Conservation (phyloP, 2,888 invertebrate genomes). For the Cryptocheilus praepositus region DNA sequence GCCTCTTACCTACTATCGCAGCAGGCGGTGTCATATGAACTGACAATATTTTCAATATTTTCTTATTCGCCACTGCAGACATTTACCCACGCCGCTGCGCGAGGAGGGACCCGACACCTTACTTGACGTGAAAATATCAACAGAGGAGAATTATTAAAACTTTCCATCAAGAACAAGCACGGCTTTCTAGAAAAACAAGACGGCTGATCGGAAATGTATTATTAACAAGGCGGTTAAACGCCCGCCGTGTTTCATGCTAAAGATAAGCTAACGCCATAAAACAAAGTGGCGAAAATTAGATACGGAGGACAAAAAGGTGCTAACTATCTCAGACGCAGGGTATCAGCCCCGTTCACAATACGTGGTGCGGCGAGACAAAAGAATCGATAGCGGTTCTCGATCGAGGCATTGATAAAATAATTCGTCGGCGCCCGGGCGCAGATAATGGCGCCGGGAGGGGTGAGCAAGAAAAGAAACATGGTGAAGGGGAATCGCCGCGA, state of each 20-base stretch:
- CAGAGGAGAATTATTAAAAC: constrained; percentile 50
- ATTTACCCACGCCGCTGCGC: background rate
- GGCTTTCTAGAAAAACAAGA: background rate
- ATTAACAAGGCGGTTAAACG: too few species aligned
- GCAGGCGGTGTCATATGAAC: constrained; percentile 36
- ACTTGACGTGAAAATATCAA: constrained; percentile 3
- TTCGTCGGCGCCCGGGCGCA: constrained; percentile 23
- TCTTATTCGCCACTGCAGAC: constrained; percentile 7
- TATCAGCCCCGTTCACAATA: too few species aligned
- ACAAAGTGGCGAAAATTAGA: constrained; percentile 14
- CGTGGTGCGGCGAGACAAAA: too few species aligned
- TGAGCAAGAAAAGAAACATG: constrained; percentile 24
- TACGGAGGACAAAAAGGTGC: too few species aligned
- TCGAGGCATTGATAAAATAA: constrained; percentile 27
- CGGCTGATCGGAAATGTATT: too few species aligned
- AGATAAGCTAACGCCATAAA: constrained; percentile 12
- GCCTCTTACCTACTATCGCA: constrained; percentile 27
- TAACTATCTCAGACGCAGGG: too few species aligned
- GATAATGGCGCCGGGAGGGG: background rate
- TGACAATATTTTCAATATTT: constrained; percentile 34
- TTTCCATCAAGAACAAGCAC: constrained; percentile 52
- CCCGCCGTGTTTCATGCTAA: too few species aligned
- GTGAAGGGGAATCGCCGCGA: constrained; percentile 43
- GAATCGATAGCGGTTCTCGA: too few species aligned
- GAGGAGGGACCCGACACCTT: background rate